Percentiles rank a stretch among this genome's conserved stretches.
These are phyloP conservation scores for Echiichthys vipera DNA, from an alignment of 2,797 vertebrate genomes.

Conservation along the genomic window DNA sequence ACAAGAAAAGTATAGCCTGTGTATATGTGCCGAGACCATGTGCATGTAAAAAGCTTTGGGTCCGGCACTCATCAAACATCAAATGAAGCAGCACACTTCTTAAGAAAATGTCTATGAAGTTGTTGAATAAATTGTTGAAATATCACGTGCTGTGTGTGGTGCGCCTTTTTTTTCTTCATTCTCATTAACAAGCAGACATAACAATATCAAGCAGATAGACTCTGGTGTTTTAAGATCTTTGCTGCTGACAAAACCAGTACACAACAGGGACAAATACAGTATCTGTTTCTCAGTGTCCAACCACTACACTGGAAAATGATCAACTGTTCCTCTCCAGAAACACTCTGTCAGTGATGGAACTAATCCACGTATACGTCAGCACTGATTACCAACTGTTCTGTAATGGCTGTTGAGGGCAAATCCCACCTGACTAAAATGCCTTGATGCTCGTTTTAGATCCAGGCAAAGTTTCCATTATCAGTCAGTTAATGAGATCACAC, in stretches of 20 bases:
- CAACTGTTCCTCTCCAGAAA: background rate
- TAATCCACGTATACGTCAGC: background rate
- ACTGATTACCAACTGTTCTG: background rate
- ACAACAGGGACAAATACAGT: background rate
- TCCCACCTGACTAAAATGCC: background rate
- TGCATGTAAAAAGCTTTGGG: slow-evolving; percentile 92
- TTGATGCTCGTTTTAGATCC: slow-evolving; percentile 25
- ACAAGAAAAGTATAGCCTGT: slow-evolving; percentile 88
- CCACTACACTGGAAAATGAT: background rate
- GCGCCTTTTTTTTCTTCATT: background rate
- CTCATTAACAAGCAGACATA: too few relatives aligned
- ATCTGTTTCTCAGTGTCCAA: background rate
- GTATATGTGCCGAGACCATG: slow-evolving; percentile 90
- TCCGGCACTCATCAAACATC: slow-evolving; percentile 83
- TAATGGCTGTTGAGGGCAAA: background rate
- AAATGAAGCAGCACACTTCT: slow-evolving; percentile 77
- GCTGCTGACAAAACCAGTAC: background rate
- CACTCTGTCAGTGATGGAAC: background rate
- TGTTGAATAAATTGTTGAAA: slow-evolving; percentile 85
- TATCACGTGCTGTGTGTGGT: slow-evolving; percentile 41
- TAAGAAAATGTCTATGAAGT: slow-evolving; percentile 90
- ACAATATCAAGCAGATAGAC: background rate
- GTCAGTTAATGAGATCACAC: slow-evolving; percentile 7
- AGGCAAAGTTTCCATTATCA: slow-evolving; percentile 21
- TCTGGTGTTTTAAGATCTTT: background rate